Evolutionary conservation across 2,797 vertebrate species (phyloP).

Genomic region (Pangasius larnaudii): DNA sequence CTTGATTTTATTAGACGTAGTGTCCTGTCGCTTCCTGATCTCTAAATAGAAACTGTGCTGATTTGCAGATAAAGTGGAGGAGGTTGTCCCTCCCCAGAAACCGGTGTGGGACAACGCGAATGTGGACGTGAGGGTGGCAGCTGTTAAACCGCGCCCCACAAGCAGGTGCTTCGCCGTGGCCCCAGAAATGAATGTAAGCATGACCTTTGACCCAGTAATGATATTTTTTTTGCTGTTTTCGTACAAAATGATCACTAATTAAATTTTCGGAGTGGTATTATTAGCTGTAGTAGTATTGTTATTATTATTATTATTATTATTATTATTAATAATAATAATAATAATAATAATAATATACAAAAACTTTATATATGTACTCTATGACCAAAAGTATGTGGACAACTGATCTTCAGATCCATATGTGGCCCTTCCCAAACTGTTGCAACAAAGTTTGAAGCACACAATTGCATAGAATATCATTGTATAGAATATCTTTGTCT

Average conservation of each 20-base stretch:
- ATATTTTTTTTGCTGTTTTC: not conserved
- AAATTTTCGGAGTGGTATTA: not conserved
- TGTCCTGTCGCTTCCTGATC: constrained; percentile 13
- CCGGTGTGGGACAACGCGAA: constrained; percentile 82
- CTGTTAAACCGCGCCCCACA: constrained; percentile 84
- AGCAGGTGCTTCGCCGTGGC: constrained; percentile 85
- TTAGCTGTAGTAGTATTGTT: not conserved
- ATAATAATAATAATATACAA: not conserved
- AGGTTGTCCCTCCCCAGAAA: constrained; percentile 82
- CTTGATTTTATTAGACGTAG: constrained; percentile 47
- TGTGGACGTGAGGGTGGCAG: constrained; percentile 84
- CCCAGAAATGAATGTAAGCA: constrained; percentile 84
- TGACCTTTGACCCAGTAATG: not conserved
- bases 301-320: not conserved
- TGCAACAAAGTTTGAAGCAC: not conserved
- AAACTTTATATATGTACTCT: not conserved
- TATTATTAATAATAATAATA: not conserved
- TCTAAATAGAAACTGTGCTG: constrained; percentile 35
- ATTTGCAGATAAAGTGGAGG: constrained; percentile 87
- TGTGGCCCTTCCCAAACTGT: not conserved
- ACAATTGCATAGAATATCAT: not conserved
- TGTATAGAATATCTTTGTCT: not conserved
- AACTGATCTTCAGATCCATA: not conserved
- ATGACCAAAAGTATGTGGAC: not conserved
- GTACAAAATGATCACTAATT: not conserved